Conservation (phyloP, 2,888 invertebrate species). For the Leptinotarsa juncta region DNA sequence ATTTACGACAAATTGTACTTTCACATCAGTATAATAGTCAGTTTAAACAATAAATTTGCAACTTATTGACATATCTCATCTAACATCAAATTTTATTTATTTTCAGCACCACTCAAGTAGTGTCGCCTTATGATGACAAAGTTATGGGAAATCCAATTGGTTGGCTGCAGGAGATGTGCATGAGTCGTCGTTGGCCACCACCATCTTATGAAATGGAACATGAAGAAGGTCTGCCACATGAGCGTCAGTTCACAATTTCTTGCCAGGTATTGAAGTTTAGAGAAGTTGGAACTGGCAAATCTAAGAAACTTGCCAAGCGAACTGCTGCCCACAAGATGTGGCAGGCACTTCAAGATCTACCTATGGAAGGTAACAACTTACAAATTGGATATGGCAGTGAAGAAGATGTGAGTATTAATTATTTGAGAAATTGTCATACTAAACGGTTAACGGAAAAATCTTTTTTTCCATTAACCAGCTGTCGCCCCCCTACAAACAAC, state of each 20-base stretch:
- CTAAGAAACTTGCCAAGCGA: constrained; percentile 97
- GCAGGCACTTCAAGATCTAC: constrained; percentile 83
- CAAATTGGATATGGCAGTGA: constrained; percentile 74
- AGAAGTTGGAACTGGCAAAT: constrained; percentile 90
- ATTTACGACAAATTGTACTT: too few species aligned
- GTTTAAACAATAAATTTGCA: background rate
- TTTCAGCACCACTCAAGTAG: constrained; percentile 65
- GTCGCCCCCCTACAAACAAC: too few species aligned
- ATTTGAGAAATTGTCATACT: background rate
- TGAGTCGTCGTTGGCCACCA: constrained; percentile 95
- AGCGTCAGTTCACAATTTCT: constrained; percentile 92
- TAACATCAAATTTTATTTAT: constrained; percentile 19
- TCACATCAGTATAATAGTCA: too few species aligned
- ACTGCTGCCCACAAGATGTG: constrained; percentile 96
- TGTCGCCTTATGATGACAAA: constrained; percentile 80
- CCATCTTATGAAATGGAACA: constrained; percentile 91
- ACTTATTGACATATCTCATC: background rate
- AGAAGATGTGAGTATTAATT: constrained; percentile 71
- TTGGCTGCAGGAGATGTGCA: constrained; percentile 94
- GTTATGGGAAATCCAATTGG: constrained; percentile 95
- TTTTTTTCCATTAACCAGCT: too few species aligned
- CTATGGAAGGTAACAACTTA: constrained; percentile 75
- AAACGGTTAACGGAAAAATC: too few species aligned
- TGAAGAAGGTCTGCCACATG: constrained; percentile 92
- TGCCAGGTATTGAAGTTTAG: constrained; percentile 88